These are phyloP conservation scores for Catamblyrhynchus diadema DNA, from an alignment of 2,797 vertebrate genomes.

Conservation along the genomic window DNA sequence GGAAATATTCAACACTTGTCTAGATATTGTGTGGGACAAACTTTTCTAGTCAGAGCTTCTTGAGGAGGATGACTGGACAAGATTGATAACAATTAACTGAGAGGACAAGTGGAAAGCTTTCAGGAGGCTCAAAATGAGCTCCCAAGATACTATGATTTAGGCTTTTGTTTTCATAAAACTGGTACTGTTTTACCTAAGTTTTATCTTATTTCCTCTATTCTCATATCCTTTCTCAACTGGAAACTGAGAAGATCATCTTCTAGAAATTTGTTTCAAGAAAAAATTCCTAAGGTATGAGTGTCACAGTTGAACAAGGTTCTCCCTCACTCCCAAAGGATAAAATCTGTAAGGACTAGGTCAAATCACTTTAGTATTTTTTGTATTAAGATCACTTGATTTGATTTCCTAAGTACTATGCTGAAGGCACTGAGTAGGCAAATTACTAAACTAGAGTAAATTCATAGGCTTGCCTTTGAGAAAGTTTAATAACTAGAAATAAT, in stretches of 20 bases:
- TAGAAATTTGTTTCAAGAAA: not conserved
- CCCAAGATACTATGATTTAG: not conserved
- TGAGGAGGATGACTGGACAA: not conserved
- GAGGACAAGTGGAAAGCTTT: not conserved
- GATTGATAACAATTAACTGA: not conserved
- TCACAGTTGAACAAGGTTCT: not conserved
- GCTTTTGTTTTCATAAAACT: not conserved
- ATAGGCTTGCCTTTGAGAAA: not conserved
- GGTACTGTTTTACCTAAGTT: rapidly evolving
- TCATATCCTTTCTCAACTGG: not conserved
- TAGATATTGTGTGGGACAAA: not conserved
- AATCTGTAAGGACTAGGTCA: not conserved
- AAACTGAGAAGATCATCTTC: not conserved
- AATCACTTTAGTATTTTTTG: not conserved
- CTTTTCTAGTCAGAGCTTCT: not conserved
- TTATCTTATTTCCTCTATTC: not conserved
- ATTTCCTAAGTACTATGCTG: not conserved
- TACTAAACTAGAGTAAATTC: not conserved
- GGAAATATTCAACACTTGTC: not conserved
- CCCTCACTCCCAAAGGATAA: not conserved
- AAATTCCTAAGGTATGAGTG: not conserved
- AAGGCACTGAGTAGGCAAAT: not conserved
- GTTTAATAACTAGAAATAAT: not conserved
- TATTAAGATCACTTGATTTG: not conserved
- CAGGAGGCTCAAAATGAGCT: not conserved